Evolutionary conservation across 1,140 invertebrate genomes (phyloP), one percentile per base, ranked within the genome.

Genomic region (Wasmannia auropunctata): DNA sequence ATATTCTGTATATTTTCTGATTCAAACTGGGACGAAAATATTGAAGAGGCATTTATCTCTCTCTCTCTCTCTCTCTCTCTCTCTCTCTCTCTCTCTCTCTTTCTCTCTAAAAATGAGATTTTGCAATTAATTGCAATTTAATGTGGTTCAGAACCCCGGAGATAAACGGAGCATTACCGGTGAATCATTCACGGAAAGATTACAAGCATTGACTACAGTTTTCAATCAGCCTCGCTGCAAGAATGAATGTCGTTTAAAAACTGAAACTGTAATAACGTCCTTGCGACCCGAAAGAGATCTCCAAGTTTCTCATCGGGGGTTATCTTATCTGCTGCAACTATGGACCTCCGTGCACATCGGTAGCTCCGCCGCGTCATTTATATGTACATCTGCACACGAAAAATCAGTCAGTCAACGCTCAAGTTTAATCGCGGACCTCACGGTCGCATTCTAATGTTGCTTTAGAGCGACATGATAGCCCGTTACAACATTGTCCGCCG

Each of bases 311-410:
- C n/a, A 22, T 77, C 1, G n/a, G 14, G n/a, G 40, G 40, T 77
- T 77, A 77, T 77, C 75, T 77, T 77, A 77, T 77, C 75, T 77
- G 31, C 19, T 51, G 19, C n/a, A 40, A 5, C 25, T 74, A 14
- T 34, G 51, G 7, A 56, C n/a, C 34, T 28, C 6, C n/a, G 6
- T 22, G 14, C 46, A n/a, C 34, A 4, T n/a, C n/a, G n/a, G n/a
- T n/a, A n/a, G n/a, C n/a, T 56, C 0, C 2, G 10, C 28, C 16
- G 11, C 58, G 34, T 63, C 3, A 49, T 63, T 34, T 49, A 34
- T 60, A 28, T 19, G 16, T 43, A 31, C 6, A 76, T 40, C 58
- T 58, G 28, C 22, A 65, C 6, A 28, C 16, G 0, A 49, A 65
- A 79, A 76, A 19, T 62, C 4, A 76, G 14, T 37, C 31, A n/a